These are phyloP conservation scores for Caenorhabditis inopinata DNA, from an alignment of 1,140 invertebrate genomes.

Conservation along the genomic window DNA sequence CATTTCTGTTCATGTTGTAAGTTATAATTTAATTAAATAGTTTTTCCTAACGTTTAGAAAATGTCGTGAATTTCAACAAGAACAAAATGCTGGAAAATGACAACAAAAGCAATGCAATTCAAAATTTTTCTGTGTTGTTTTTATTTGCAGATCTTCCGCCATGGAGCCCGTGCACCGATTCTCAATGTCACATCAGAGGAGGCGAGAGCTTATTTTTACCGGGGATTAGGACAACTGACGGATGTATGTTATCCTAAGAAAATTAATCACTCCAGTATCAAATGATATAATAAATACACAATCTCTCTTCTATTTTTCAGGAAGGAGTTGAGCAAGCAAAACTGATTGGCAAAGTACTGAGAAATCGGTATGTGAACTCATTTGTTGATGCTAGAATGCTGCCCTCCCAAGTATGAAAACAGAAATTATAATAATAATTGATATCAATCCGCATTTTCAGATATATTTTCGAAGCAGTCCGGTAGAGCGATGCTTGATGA, in stretches of 20 bases:
- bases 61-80: background rate
- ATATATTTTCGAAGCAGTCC: constrained; percentile 17
- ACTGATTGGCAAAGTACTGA: background rate
- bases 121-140: background rate
- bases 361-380: constrained; percentile 4
- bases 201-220: constrained; percentile 15
- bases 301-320: background rate
- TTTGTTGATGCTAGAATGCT: constrained; percentile 9
- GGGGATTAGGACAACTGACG: constrained; percentile 24
- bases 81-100: too few species aligned
- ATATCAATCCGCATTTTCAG: constrained; percentile 4
- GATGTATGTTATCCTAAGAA: constrained; percentile 22
- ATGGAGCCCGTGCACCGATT: constrained; percentile 4
- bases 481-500: constrained; percentile 19
- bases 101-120: too few species aligned
- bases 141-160: background rate
- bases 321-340: background rate
- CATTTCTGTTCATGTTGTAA: background rate
- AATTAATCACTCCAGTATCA: constrained; percentile 17
- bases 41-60: background rate
- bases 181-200: constrained; percentile 18
- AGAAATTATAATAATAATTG: background rate
- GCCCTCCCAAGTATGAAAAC: background rate
- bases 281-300: background rate
- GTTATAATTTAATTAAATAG: background rate